These are phyloP conservation scores for Esox niger DNA, from an alignment of 2,113 vertebrate species.

Conservation along the genomic window DNA sequence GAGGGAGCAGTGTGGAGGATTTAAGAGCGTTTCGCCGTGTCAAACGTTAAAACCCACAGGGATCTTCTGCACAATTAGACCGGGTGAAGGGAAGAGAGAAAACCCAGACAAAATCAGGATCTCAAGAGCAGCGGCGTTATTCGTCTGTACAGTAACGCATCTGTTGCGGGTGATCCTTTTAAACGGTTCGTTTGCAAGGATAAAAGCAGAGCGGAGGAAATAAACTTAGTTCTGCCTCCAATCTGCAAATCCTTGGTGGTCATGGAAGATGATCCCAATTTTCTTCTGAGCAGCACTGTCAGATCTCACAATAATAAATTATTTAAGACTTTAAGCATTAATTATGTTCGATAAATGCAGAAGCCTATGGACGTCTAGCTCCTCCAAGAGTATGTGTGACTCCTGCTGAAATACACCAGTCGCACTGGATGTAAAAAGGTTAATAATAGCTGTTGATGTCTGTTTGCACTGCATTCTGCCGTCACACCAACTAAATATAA, in stretches of 20 bases:
- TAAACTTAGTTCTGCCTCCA: slow-evolving; percentile 82
- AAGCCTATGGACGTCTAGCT: slow-evolving; percentile 63
- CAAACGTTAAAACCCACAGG: slow-evolving; percentile 80
- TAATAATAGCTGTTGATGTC: slow-evolving; percentile 36
- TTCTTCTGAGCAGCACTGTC: slow-evolving; percentile 78
- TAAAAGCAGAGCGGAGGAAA: slow-evolving; percentile 79
- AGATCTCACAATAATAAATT: slow-evolving; percentile 82
- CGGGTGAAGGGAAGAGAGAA: slow-evolving; percentile 62
- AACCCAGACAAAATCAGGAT: slow-evolving; percentile 71
- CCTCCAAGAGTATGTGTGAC: slow-evolving; percentile 53
- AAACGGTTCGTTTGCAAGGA: slow-evolving; percentile 80
- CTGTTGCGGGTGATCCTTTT: slow-evolving; percentile 79
- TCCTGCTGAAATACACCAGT: slow-evolving; percentile 61
- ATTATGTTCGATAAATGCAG: slow-evolving; percentile 78
- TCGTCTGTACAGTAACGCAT: slow-evolving; percentile 77
- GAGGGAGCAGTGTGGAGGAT: slow-evolving; percentile 72
- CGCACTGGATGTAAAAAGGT: slow-evolving; percentile 59
- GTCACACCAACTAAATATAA: slow-evolving; percentile 1
- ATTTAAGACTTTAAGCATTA: slow-evolving; percentile 79
- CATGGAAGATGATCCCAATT: slow-evolving; percentile 84
- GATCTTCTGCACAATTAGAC: slow-evolving; percentile 78
- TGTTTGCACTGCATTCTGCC: not conserved
- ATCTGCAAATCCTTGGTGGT: slow-evolving; percentile 82
- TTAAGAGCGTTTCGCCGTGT: slow-evolving; percentile 79
- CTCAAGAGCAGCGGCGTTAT: slow-evolving; percentile 73